These are phyloP conservation scores for Lepidocyrtoides sp. DNA, from an alignment of 2,888 invertebrate genomes.

Conservation along the genomic window DNA sequence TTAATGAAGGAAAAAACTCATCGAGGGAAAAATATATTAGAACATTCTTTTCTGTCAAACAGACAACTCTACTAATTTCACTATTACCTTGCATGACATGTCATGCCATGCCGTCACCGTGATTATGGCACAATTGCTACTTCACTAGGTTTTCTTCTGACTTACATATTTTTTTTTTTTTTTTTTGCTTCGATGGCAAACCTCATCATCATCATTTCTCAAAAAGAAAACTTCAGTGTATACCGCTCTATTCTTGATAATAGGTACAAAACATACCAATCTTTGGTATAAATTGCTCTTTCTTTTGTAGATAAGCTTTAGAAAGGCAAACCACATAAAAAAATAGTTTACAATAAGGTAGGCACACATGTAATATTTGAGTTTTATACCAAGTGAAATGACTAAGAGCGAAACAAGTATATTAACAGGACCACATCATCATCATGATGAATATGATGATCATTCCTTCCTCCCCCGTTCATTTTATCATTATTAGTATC, in stretches of 20 bases:
- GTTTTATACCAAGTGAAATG: background rate
- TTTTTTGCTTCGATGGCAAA: no score
- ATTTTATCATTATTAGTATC: background rate
- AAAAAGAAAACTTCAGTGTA: no score
- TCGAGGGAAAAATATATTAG: background rate
- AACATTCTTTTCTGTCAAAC: background rate
- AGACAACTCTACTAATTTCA: background rate
- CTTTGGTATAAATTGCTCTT: no score
- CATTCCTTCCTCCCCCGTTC: background rate
- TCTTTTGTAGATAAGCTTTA: no score
- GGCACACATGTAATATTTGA: no score
- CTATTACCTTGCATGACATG: background rate
- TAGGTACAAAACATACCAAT: no score
- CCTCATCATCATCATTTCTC: no score
- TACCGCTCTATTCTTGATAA: no score
- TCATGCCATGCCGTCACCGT: background rate
- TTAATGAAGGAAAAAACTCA: background rate
- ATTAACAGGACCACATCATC: background rate
- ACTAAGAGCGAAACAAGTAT: background rate
- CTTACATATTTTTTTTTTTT: background rate
- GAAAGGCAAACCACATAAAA: no score
- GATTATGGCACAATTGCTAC: conserved; percentile 6
- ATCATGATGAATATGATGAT: background rate
- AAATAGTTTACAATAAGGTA: background rate
- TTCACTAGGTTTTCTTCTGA: background rate